Evolutionary conservation across 1,140 invertebrate species (phyloP).

Genomic region (Dinothrombium tinctorium): DNA sequence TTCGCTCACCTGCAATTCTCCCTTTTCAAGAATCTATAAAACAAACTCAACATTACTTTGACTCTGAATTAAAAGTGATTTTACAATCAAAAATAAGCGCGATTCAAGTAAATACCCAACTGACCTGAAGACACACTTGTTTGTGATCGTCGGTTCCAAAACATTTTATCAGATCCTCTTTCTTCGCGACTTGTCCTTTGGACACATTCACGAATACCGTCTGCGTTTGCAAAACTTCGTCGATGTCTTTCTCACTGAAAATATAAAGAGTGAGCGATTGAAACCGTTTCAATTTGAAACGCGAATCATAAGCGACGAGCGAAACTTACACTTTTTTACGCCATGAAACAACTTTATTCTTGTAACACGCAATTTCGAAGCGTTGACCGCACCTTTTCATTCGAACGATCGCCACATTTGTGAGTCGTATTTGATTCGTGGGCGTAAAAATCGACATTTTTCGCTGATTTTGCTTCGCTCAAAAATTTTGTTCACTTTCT

Average conservation of each 20-base stretch:
- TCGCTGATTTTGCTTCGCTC: no score
- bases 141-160: slow-evolving; percentile 30
- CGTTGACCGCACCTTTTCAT: slow-evolving; percentile 95
- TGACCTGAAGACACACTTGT: slow-evolving; percentile 31
- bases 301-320: background rate
- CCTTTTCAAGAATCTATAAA: slow-evolving; percentile 56
- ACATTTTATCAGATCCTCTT: slow-evolving; percentile 75
- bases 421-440: slow-evolving; percentile 94
- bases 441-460: slow-evolving; percentile 98
- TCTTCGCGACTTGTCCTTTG: slow-evolving; percentile 94
- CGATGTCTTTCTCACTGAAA: slow-evolving; percentile 86
- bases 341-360: slow-evolving; percentile 97
- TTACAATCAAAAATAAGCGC: no score
- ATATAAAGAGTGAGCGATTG: background rate
- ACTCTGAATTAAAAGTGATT: no score
- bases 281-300: background rate
- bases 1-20: slow-evolving; percentile 92
- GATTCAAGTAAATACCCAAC: background rate
- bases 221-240: slow-evolving; percentile 93
- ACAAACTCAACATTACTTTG: no score
- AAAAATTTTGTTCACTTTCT: no score
- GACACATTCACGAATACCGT: slow-evolving; percentile 93
- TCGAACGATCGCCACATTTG: slow-evolving; percentile 94
- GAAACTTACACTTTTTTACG: slow-evolving; percentile 66
- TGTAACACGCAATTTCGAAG: slow-evolving; percentile 98